Conservation (phyloP, 2,113 vertebrate genomes). For the Gulo gulo region DNA sequence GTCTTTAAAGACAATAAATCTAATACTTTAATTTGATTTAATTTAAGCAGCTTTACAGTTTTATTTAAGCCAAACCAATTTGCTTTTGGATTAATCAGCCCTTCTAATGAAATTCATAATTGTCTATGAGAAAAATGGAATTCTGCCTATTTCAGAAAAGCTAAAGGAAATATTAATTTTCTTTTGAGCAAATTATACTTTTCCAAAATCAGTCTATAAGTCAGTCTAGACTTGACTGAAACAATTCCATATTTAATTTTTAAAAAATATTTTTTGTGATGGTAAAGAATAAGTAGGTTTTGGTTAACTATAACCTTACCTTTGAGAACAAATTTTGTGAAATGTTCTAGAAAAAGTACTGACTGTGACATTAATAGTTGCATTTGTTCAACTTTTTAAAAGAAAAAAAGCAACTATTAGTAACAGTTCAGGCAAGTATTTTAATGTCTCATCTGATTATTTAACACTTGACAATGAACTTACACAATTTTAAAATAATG, state of each 20-base stretch:
- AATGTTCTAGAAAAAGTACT: not conserved
- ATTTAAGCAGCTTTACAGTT: constrained; percentile 12
- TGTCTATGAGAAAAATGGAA: not conserved
- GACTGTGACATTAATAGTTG: not conserved
- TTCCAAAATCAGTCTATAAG: not conserved
- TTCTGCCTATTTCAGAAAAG: not conserved
- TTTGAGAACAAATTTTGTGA: not conserved
- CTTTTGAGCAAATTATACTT: not conserved
- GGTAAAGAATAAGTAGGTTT: not conserved
- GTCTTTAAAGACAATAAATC: not conserved
- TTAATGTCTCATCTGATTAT: not conserved
- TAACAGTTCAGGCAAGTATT: not conserved
- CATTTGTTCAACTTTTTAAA: not conserved
- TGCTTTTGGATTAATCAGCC: not conserved
- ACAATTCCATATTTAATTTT: not conserved
- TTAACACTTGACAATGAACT: not conserved
- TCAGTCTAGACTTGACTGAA: not conserved
- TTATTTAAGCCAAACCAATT: not conserved
- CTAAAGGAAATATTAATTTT: not conserved
- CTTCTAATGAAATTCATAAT: not conserved
- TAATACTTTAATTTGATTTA: not conserved
- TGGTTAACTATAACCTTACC: not conserved
- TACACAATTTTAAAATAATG: not conserved
- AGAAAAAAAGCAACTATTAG: not conserved
- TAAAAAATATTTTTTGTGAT: not conserved